A percentile compares a stretch with the other conserved stretches of the same genome.
Conservation (phyloP, 37 sponge, comb jelly and placozoan species). For the Crambe crambe region DNA sequence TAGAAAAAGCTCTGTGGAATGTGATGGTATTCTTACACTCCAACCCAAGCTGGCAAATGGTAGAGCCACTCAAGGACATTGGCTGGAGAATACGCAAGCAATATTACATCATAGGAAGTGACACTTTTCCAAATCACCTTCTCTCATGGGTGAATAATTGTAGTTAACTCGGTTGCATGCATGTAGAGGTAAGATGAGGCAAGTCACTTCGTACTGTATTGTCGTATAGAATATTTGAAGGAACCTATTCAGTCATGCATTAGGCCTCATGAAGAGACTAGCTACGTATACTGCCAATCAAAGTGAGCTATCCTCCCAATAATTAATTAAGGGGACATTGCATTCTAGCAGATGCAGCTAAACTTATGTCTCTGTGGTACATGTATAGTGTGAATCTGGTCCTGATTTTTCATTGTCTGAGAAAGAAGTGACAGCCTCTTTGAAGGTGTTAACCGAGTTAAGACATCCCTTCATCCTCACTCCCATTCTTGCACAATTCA, state of each 20-base stretch:
- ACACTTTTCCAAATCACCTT: conserved; percentile 39
- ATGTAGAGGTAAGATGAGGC: no score
- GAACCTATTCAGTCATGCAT: no score
- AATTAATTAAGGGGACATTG: no score
- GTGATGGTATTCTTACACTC: conserved; percentile 91
- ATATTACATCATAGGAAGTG: conserved; percentile 69
- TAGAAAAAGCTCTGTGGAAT: conserved; percentile 75
- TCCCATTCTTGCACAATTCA: conserved; percentile 59
- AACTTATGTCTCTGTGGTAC: not conserved
- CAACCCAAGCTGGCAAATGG: conserved; percentile 67
- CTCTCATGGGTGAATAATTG: no score
- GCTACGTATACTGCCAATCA: not conserved
- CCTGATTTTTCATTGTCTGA: conserved; percentile 68
- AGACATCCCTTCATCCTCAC: conserved; percentile 81
- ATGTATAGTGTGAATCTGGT: conserved; percentile 72
- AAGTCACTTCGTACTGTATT: no score
- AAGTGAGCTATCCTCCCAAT: no score
- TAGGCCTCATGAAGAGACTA: no score
- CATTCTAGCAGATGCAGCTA: no score
- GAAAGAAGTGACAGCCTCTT: conserved; percentile 59
- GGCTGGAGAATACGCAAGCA: conserved; percentile 86
- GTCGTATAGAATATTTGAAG: no score
- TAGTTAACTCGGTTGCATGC: no score
- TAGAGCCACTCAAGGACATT: conserved; percentile 57
- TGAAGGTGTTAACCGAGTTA: conserved; percentile 52